Evolutionary conservation across 2,888 invertebrate genomes (phyloP).

Genomic region (Nemoura dubitans): DNA sequence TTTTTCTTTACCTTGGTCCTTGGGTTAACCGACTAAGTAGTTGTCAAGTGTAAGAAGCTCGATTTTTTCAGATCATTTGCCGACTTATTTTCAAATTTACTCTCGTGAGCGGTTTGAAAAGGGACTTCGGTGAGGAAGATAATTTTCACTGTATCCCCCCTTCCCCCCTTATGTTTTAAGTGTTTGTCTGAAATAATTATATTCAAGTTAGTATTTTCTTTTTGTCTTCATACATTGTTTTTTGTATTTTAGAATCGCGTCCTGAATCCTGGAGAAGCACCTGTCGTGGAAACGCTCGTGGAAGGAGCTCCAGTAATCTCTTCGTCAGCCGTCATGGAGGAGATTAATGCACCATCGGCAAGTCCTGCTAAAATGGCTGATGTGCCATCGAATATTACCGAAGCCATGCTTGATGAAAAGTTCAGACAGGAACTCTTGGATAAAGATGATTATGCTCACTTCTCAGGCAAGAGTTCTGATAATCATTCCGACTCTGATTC

Average conservation of each 20-base stretch:
- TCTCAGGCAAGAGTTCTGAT: constrained; percentile 1
- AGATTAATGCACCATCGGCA: background rate
- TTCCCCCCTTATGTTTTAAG: background rate
- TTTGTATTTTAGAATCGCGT: background rate
- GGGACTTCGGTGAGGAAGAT: background rate
- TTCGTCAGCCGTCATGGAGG: background rate
- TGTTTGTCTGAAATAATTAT: background rate
- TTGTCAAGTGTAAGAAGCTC: background rate
- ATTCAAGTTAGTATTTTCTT: background rate
- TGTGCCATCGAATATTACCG: background rate
- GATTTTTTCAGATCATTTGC: background rate
- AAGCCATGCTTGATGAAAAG: constrained; percentile 19
- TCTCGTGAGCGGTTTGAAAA: background rate
- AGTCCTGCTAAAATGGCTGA: background rate
- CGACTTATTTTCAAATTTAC: background rate
- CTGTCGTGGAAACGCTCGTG: too few species aligned
- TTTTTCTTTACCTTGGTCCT: background rate
- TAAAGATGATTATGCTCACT: constrained; percentile 10
- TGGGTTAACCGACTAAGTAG: background rate
- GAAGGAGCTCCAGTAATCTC: background rate
- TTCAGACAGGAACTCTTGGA: constrained; percentile 1
- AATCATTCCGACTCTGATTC: background rate
- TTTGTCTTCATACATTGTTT: background rate
- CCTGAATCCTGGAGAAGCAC: too few species aligned
- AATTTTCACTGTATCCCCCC: background rate